phyloP scores from a whole-genome alignment of 2,113 vertebrate species.

The Forbesichthys papilliferus region DNA sequence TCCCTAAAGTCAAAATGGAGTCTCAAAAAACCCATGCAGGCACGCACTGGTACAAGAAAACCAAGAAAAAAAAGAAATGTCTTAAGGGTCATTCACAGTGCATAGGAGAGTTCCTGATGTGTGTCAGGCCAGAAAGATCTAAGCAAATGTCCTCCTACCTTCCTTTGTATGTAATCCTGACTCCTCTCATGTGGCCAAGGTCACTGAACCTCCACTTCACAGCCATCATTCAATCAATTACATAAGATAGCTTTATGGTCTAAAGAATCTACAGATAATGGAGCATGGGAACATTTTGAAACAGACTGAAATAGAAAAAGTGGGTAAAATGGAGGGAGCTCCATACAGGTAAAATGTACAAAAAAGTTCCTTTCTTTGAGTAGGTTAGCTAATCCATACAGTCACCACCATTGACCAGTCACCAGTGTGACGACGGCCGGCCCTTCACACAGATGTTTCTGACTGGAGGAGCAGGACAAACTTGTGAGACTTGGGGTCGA shows the following conservation, averaged over 20 bases:
- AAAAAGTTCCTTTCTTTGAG: slow-evolving; percentile 31
- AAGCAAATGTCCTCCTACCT: slow-evolving; percentile 15
- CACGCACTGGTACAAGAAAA: slow-evolving; percentile 53
- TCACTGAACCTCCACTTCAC: slow-evolving; percentile 19
- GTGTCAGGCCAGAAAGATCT: slow-evolving; percentile 46
- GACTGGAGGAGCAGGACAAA: slow-evolving; percentile 93
- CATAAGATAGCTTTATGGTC: background rate
- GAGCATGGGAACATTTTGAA: slow-evolving; percentile 31
- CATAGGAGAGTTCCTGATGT: slow-evolving; percentile 60
- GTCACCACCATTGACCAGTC: slow-evolving; percentile 23
- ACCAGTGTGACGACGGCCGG: background rate
- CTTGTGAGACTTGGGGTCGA: slow-evolving; percentile 96
- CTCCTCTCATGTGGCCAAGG: slow-evolving; percentile 18
- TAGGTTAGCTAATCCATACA: slow-evolving; percentile 16
- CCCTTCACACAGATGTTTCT: slow-evolving; percentile 71
- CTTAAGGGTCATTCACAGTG: slow-evolving; percentile 51
- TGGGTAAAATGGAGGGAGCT: slow-evolving; percentile 2
- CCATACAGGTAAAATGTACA: slow-evolving; percentile 56
- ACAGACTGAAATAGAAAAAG: background rate
- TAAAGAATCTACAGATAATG: slow-evolving; percentile 24
- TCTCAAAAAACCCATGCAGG: slow-evolving; percentile 15
- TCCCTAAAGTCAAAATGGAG: slow-evolving; percentile 12
- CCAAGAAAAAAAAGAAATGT: slow-evolving; percentile 19
- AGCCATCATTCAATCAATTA: background rate
- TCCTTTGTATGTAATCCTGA: slow-evolving; percentile 16